Conservation (phyloP, 2,113 vertebrate species). For the Brachyhypopomus gauderio region DNA sequence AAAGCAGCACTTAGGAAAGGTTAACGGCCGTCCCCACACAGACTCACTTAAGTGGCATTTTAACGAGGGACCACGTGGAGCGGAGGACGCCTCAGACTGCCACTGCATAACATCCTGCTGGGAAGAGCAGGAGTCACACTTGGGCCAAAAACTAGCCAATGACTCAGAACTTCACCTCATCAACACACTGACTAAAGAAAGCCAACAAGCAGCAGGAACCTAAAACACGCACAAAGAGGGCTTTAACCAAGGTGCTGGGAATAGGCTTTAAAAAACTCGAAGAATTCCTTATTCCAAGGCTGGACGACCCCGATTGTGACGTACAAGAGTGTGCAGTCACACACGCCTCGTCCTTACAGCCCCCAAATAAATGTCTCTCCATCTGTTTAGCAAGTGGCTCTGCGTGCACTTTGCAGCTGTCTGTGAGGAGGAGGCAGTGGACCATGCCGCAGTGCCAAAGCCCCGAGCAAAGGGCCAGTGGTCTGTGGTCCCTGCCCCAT, state of each 20-base stretch:
- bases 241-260: neutral
- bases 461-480: neutral
- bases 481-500: neutral
- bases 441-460: neutral
- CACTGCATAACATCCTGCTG: neutral
- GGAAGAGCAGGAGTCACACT: neutral
- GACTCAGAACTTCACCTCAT: neutral
- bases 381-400: no score
- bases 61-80: neutral
- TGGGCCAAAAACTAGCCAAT: neutral
- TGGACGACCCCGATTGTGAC: no score
- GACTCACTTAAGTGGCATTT: neutral
- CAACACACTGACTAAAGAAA: neutral
- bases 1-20: constrained; percentile 6
- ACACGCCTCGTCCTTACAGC: no score
- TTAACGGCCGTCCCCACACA: constrained; percentile 5
- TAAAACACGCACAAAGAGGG: neutral
- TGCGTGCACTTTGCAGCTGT: no score
- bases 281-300: no score
- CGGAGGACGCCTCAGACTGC: neutral
- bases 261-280: neutral
- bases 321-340: no score
- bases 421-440: no score
- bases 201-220: no score
- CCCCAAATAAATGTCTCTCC: no score